Percentiles rank a stretch among this genome's conserved stretches.
Evolutionary conservation across 2,888 invertebrate species (phyloP).

Genomic region (Malthinus seriepunctatus): DNA sequence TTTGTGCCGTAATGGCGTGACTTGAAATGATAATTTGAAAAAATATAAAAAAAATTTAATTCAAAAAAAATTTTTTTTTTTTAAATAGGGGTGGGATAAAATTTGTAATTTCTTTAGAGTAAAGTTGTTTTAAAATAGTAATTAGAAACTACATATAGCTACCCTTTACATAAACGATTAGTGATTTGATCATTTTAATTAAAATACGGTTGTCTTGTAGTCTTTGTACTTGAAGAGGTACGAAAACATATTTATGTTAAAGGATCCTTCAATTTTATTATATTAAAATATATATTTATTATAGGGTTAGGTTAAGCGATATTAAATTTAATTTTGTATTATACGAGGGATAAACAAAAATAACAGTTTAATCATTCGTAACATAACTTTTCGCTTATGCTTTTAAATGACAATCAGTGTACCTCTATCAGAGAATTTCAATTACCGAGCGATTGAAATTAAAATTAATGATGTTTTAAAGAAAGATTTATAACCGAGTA

Average conservation of each 20-base stretch:
- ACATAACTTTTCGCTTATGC: slow-evolving; percentile 28
- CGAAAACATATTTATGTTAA: neutral
- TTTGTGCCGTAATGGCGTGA: no score
- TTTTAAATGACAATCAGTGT: slow-evolving; percentile 38
- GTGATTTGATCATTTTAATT: no score
- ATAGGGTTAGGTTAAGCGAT: slow-evolving; percentile 1
- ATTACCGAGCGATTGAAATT: slow-evolving; percentile 43
- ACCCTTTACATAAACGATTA: no score
- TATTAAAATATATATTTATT: slow-evolving; percentile 3
- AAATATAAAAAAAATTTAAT: no score
- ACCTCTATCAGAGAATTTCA: slow-evolving; percentile 43
- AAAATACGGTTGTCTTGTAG: no score
- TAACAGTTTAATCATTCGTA: slow-evolving; percentile 32
- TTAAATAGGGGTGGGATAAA: no score
- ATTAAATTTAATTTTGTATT: slow-evolving; percentile 29
- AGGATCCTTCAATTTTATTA: slow-evolving; percentile 10
- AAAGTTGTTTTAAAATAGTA: no score
- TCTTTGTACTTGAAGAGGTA: no score
- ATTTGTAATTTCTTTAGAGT: no score
- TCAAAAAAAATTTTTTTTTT: no score
- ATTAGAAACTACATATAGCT: no score
- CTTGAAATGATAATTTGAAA: no score
- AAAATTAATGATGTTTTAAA: slow-evolving; percentile 41
- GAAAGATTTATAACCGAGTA: slow-evolving; percentile 27
- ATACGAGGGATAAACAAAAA: slow-evolving; percentile 31